Conservation (phyloP, 2,797 vertebrate species). For the Phyllotis vaccarum region DNA sequence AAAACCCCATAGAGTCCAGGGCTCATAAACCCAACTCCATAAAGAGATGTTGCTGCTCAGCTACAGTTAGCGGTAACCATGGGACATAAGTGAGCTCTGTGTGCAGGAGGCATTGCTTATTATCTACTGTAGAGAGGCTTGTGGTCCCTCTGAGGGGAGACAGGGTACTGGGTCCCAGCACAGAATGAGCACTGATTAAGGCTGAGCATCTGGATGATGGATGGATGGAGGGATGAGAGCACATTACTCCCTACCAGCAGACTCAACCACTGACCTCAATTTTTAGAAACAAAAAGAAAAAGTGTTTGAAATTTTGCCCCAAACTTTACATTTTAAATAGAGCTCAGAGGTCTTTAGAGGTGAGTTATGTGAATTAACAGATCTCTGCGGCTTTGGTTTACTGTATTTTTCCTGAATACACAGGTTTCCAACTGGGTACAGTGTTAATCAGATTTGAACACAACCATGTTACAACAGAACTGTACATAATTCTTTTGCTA, state of each 20-base stretch:
- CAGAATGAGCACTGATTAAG: constrained; percentile 17
- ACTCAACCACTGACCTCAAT: not conserved
- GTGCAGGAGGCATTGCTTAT: not conserved
- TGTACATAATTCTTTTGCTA: not conserved
- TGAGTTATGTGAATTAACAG: not conserved
- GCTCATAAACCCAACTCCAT: constrained; percentile 13
- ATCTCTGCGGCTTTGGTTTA: not conserved
- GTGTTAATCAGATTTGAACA: not conserved
- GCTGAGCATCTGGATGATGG: not conserved
- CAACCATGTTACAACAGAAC: not conserved
- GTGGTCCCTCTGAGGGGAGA: not conserved
- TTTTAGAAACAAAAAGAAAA: not conserved
- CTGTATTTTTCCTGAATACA: not conserved
- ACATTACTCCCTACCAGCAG: not conserved
- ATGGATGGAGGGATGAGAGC: not conserved
- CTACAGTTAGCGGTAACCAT: not conserved
- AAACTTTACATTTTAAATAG: constrained; percentile 29
- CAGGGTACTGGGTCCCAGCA: not conserved
- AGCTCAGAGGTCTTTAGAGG: not conserved
- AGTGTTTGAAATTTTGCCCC: not conserved
- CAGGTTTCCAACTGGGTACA: not conserved
- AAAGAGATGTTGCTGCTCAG: constrained; percentile 5
- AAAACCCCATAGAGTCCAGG: not conserved
- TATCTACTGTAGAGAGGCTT: not conserved
- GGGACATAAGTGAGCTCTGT: not conserved